Evolutionary conservation across 2,113 vertebrate genomes (phyloP).

Genomic region (Microcebus ravelobensis): DNA sequence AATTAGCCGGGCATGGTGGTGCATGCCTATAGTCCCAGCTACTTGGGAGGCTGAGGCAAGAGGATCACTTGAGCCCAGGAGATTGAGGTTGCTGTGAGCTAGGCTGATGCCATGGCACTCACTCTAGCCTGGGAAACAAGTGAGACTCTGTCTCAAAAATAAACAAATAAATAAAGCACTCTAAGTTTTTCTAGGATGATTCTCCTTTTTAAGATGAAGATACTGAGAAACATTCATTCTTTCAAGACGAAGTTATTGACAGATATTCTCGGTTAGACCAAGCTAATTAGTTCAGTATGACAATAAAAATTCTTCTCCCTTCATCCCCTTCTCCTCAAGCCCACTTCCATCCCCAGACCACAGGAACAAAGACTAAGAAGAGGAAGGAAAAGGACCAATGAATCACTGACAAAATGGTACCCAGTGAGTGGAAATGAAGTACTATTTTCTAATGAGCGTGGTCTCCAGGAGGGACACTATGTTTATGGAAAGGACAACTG

Average conservation of each 20-base stretch:
- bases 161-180: neutral
- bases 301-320: rapidly evolving
- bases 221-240: neutral
- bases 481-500: neutral
- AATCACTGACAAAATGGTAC: neutral
- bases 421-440: neutral
- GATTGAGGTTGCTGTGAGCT: no score
- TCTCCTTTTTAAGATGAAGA: neutral
- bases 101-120: no score
- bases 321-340: neutral
- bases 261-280: neutral
- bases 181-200: neutral
- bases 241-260: neutral
- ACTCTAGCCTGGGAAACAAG: no score
- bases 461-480: neutral
- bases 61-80: no score
- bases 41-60: no score
- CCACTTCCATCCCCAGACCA: neutral
- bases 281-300: neutral
- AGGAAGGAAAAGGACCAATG: neutral
- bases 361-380: neutral
- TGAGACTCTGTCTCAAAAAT: no score
- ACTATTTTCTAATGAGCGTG: neutral
- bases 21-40: no score
- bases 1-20: no score